Base-by-base conservation (phyloP, 2,797 vertebrate genomes). In the Phaenicophaeus curvirostris region DNA sequence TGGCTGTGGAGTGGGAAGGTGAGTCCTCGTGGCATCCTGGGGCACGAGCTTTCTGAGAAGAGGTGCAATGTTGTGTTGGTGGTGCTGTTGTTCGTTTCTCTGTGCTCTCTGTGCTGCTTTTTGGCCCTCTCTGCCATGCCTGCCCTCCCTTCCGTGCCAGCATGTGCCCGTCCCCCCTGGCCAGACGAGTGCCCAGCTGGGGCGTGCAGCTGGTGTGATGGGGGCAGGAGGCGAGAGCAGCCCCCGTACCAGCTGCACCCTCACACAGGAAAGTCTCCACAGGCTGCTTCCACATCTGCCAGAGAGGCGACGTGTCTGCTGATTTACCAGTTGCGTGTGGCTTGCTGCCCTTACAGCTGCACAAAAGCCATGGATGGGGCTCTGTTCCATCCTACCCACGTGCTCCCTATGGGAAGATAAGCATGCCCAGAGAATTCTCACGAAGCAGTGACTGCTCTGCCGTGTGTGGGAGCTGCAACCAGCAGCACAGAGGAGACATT, bases 321-420 rank as follows among this genome's bases (percentile, higher is more conserved):
- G 2, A 14, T 23, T 61, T 41, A 9, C 75, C 69, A 5, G 27
- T 58, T 6, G 44, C 20, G 14, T 91, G 95, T 90, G 81, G 80
- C 90, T 61, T 24, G 31, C 81, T 94, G 94, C 94, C 92, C 90
- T 91, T 19, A 33, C 94, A 96, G 95, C 96, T 96, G 94, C 1
- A 1, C 3, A 3, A n/a, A 30, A 41, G 65, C 62, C 4, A 0
- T 8, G 44, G 54, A 0, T 8, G 44, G 54, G 27, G 4, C 48
- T 59, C 65, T 35, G 39, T 85, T 48, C 69, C 2, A 5, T 4
- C 33, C 35, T 51, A 57, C 57, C 33, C 25, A 19, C 3, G 1
- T 2, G 13, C 8, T 33, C 55, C 8, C 3, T 35, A 1, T 0
- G 14, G 74, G 39, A 87, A 50, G 41, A 21, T 13, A 63, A 93